phyloP scores from a whole-genome alignment of 2,888 invertebrate species.

The Cheilosia variabilis region DNA sequence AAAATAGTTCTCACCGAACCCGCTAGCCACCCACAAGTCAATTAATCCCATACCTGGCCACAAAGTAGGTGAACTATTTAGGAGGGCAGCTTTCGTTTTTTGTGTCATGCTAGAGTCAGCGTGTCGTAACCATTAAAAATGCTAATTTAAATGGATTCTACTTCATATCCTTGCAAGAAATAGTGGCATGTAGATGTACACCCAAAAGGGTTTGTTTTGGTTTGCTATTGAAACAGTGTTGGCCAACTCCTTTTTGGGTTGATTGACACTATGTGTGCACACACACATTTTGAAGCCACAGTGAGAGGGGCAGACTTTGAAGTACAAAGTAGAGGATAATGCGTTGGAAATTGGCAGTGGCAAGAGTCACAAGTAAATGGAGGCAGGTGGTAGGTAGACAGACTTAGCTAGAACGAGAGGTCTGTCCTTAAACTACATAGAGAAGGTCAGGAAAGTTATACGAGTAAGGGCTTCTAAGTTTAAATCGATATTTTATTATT shows the following conservation, averaged over 20 bases:
- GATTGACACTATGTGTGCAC: slow-evolving; percentile 34
- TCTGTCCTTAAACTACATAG: too few relatives aligned
- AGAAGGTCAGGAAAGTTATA: too few relatives aligned
- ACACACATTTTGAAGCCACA: slow-evolving; percentile 45
- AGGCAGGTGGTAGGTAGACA: too few relatives aligned
- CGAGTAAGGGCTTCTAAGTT: too few relatives aligned
- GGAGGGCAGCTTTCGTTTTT: slow-evolving; percentile 49
- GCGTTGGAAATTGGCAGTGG: background rate
- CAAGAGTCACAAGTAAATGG: background rate
- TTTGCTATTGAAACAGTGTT: slow-evolving; percentile 14
- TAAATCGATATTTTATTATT: too few relatives aligned
- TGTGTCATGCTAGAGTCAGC: slow-evolving; percentile 61
- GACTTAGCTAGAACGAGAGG: too few relatives aligned
- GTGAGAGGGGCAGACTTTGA: slow-evolving; percentile 32
- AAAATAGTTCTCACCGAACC: slow-evolving; percentile 36
- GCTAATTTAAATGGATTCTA: slow-evolving; percentile 73
- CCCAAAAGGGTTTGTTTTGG: slow-evolving; percentile 60
- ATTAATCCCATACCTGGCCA: slow-evolving; percentile 47
- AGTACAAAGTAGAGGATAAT: background rate
- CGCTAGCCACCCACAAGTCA: slow-evolving; percentile 44
- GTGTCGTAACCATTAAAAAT: slow-evolving; percentile 71
- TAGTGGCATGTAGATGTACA: slow-evolving; percentile 30
- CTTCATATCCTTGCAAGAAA: slow-evolving; percentile 49
- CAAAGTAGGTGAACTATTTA: slow-evolving; percentile 63
- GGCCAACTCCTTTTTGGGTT: slow-evolving; percentile 45